phyloP scores from a whole-genome alignment of 2,113 vertebrate genomes.

The Rattus norvegicus region DNA sequence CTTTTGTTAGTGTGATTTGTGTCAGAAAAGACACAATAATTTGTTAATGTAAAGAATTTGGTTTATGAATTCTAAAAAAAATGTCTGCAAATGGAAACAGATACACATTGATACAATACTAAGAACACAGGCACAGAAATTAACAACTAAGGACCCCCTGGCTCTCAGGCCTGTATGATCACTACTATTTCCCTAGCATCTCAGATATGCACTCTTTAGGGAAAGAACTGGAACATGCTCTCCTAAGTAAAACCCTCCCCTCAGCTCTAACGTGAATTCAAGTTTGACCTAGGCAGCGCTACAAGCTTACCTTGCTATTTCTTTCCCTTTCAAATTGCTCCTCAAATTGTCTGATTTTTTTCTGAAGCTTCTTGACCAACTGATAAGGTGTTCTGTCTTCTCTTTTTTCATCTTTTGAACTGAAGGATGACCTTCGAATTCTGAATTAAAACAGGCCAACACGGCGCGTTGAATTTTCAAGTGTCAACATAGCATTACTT shows the following conservation, averaged over 20 bases:
- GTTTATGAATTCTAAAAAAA: constrained; percentile 44
- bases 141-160: not conserved
- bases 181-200: not conserved
- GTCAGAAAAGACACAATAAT: not conserved
- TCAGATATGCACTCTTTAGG: not conserved
- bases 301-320: constrained; percentile 92
- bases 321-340: constrained; percentile 98
- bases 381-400: constrained; percentile 94
- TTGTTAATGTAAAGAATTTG: constrained; percentile 32
- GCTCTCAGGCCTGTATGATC: not conserved
- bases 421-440: constrained; percentile 94
- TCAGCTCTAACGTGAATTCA: not conserved
- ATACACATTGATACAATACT: not conserved
- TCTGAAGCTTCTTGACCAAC: constrained; percentile 97
- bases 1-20: constrained; percentile 15
- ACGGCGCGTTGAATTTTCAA: not conserved
- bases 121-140: constrained; percentile 33
- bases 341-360: constrained; percentile 98
- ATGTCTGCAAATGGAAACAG: not conserved
- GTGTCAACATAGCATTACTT: not conserved
- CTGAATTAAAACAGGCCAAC: constrained; percentile 83
- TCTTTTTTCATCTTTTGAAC: constrained; percentile 95
- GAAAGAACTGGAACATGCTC: not conserved
- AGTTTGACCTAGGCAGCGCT: not conserved
- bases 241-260: not conserved